Conservation (phyloP, 30 jellyfish, hydroid and myxozoan genomes). For the Hydractinia symbiolongicarpus region DNA sequence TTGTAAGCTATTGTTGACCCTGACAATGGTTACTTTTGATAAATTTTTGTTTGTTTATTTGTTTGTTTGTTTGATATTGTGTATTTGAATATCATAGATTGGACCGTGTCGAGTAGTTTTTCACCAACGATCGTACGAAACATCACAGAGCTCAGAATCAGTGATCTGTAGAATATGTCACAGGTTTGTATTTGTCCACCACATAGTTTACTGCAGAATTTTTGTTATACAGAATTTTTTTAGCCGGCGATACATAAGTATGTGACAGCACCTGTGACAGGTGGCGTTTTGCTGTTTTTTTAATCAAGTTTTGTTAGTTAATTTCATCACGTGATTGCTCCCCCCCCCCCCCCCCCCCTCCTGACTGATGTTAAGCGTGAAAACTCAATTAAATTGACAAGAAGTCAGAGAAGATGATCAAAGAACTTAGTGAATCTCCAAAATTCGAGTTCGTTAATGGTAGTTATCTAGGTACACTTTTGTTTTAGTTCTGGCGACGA, state of each 20-base stretch:
- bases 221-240: background rate
- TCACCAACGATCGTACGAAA: constrained; percentile 16
- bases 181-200: constrained; percentile 1
- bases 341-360: too few relatives aligned
- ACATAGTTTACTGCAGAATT: too few relatives aligned
- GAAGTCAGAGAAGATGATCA: too few relatives aligned
- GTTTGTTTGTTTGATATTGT: background rate
- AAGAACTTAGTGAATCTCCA: too few relatives aligned
- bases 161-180: constrained; percentile 33
- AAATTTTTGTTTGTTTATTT: too few relatives aligned
- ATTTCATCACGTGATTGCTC: background rate
- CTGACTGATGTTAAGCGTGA: too few relatives aligned
- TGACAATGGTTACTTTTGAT: too few relatives aligned
- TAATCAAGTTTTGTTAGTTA: background rate
- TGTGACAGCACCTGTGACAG: too few relatives aligned
- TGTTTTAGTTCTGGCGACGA: constrained; percentile 56
- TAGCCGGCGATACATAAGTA: too few relatives aligned
- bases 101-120: background rate
- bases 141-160: constrained; percentile 34
- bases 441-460: too few relatives aligned
- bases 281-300: background rate
- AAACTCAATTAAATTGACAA: too few relatives aligned
- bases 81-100: constrained; percentile 6
- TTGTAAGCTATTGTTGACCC: too few relatives aligned
- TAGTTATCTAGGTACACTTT: background rate